A percentile compares a stretch with the other conserved stretches of the same genome.
Evolutionary conservation across 2,797 vertebrate genomes (phyloP).

Genomic region (Poecilia picta): DNA sequence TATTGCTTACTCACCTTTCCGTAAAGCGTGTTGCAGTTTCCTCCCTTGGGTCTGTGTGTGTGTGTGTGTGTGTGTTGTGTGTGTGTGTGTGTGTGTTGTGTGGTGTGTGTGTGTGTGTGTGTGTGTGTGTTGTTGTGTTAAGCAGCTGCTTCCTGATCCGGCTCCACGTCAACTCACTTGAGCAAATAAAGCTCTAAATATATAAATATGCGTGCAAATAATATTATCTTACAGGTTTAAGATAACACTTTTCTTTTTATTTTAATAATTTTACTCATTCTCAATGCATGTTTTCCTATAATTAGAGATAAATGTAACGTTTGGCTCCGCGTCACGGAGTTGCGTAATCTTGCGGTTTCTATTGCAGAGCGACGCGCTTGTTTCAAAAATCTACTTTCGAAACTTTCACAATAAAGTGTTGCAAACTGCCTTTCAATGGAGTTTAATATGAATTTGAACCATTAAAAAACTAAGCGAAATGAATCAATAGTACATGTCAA

Average conservation of each 20-base stretch:
- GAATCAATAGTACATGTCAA: not conserved
- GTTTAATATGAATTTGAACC: not conserved
- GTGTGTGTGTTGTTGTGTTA: not conserved
- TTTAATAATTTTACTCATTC: not conserved
- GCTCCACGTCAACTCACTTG: slow-evolving; percentile 41
- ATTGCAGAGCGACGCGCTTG: not conserved
- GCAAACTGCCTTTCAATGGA: not conserved
- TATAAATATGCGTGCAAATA: not conserved
- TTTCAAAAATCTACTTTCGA: not conserved
- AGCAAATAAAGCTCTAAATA: not conserved
- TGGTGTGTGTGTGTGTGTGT: not conserved
- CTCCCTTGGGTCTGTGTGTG: not conserved
- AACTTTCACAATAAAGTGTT: slow-evolving; percentile 1
- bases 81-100: not conserved
- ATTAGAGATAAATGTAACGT: not conserved
- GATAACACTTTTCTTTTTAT: not conserved
- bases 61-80: too few species aligned
- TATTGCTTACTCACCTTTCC: slow-evolving; percentile 59
- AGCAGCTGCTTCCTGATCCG: slow-evolving; percentile 70
- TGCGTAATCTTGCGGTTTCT: not conserved
- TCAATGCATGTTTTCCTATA: not conserved
- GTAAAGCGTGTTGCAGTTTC: slow-evolving; percentile 22
- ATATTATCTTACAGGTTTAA: not conserved
- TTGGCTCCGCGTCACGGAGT: not conserved
- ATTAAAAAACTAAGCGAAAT: not conserved